Base-by-base conservation (phyloP, 2,113 vertebrate genomes). In the Saccopteryx leptura region DNA sequence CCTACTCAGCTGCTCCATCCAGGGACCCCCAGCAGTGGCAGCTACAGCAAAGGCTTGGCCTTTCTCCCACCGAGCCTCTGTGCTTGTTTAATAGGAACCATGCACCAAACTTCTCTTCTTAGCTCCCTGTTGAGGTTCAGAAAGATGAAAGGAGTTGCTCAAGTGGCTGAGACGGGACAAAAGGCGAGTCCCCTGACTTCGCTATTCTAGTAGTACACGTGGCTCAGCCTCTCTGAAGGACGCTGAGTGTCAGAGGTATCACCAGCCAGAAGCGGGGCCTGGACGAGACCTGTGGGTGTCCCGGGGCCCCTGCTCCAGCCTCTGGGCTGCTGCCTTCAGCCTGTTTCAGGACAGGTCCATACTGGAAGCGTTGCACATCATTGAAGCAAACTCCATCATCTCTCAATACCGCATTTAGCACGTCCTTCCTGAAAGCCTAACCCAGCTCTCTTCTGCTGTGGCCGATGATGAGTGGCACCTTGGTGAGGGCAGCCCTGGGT, bases 141-240 rank as follows among this genome's bases (percentile, higher is more conserved):
- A 60, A 56, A 91, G 28, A 9, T 63, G 31, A 78, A 14, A 26
- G 33, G 48, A 63, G 15, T 54, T 83, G 50, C 71, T 71, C 19
- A 23, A 76, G 31, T 26, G 31, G 15, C 13, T 46, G 50, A 71
- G n/a, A 21, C 18, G 2, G 17, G 56, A 28, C 63, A 78, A 6
- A 82, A 80, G 54, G 18, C 31, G 33, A 9, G 54, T 33, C 33
- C 13, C 58, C 15, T 9, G 50, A 54, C 21, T 56, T 18, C 21
- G 63, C 17, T 1, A 0, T 68, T 46, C 2, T 19, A 1, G 0
- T 6, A n/a, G 50, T 8, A 0, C 15, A 24, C 6, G 0, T 23
- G 61, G 26, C n/a, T 89, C 60, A 39, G 17, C n/a, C 2, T 76
- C 46, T 39, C 54, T 75, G 54, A 19, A 52, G 60, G 89, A 54